phyloP scores from a whole-genome alignment of 2,797 vertebrate species.

The Pangasius macronema region DNA sequence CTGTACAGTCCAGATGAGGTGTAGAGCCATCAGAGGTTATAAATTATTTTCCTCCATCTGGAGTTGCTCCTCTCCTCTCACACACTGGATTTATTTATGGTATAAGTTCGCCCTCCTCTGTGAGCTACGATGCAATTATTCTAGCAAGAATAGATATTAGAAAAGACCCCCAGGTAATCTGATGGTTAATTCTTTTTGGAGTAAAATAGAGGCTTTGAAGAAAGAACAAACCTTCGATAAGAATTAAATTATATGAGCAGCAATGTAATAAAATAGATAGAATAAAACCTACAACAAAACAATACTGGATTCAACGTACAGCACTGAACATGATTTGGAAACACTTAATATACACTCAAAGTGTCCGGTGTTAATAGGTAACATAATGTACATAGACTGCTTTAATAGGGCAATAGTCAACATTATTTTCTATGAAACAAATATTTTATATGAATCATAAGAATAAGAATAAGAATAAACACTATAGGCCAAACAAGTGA shows the following conservation, averaged over 20 bases:
- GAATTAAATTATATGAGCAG: slow-evolving; percentile 13
- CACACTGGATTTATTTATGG: slow-evolving; percentile 52
- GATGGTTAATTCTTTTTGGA: slow-evolving; percentile 57
- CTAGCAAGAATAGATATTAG: slow-evolving; percentile 48
- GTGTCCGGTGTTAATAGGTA: not conserved
- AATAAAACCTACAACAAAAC: slow-evolving; percentile 5
- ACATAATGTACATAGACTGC: not conserved
- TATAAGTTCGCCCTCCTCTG: slow-evolving; percentile 45
- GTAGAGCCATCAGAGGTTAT: slow-evolving; percentile 63
- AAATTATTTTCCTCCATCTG: slow-evolving; percentile 65
- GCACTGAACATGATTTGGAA: not conserved
- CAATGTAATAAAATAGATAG: not conserved
- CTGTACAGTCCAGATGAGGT: slow-evolving; percentile 53
- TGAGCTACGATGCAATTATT: slow-evolving; percentile 52
- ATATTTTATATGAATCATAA: not conserved
- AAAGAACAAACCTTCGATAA: slow-evolving; percentile 14
- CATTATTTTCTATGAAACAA: slow-evolving; percentile 1
- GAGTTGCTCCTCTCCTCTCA: slow-evolving; percentile 53
- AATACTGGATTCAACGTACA: not conserved
- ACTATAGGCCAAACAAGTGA: not conserved
- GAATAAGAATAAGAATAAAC: not conserved
- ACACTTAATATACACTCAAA: not conserved
- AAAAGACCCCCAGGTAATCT: slow-evolving; percentile 48
- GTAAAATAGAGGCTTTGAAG: slow-evolving; percentile 1
- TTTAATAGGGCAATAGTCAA: not conserved